These are phyloP conservation scores for Caenorhabditis angaria DNA, from an alignment of 2,888 invertebrate species.

Conservation along the genomic window DNA sequence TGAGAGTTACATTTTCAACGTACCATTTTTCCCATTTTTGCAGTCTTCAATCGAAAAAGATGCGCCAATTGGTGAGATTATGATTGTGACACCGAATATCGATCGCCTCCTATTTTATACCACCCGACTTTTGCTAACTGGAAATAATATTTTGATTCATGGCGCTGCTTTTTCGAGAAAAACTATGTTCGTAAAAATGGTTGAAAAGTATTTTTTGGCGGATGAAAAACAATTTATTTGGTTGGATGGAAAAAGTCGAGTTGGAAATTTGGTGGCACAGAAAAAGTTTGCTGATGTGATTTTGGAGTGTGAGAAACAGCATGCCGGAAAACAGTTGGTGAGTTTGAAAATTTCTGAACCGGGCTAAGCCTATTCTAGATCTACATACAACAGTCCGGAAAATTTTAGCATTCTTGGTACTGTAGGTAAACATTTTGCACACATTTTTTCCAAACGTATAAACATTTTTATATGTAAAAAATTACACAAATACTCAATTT, in stretches of 20 bases:
- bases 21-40: no score
- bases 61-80: conserved; percentile 45
- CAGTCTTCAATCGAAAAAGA: conserved; percentile 54
- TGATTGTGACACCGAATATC: conserved; percentile 53
- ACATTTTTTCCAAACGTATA: no score
- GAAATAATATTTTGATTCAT: conserved; percentile 54
- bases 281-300: conserved; percentile 47
- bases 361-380: no score
- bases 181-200: conserved; percentile 56
- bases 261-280: conserved; percentile 56
- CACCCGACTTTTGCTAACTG: conserved; percentile 40
- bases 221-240: conserved; percentile 37
- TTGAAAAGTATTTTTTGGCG: conserved; percentile 20
- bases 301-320: conserved; percentile 26
- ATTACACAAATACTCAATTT: no score
- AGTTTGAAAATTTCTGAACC: no score
- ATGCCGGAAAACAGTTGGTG: conserved; percentile 30
- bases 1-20: no score
- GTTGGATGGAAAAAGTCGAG: conserved; percentile 52
- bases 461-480: no score
- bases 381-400: no score
- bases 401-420: no score
- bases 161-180: conserved; percentile 60
- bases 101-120: conserved; percentile 60
- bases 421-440: no score